Evolutionary conservation across 2,797 vertebrate species (phyloP), one percentile per base, ranked within the genome.

Genomic region (Gallinago solitaria): DNA sequence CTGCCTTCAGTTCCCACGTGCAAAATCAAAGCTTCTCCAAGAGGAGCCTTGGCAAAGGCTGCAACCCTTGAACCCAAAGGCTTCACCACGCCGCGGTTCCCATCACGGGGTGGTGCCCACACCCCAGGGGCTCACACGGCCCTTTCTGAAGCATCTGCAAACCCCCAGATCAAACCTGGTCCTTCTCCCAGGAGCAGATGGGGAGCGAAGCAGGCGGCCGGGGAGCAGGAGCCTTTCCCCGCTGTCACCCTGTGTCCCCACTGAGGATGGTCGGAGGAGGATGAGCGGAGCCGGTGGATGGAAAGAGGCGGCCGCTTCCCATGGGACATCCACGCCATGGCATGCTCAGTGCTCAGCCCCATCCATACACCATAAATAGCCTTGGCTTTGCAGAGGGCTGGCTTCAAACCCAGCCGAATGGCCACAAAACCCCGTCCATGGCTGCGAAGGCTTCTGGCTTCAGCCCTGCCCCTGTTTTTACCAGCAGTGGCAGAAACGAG

Each of bases 331-430:
- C 71, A 35, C 0, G 0, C 65, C 2, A 3, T 1, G 4, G 37
- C 0, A 0, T 37, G 19, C 37, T n/a, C 4, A 0, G 65, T 1
- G 4, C 53, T 83, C 14, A 37, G 2, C 33, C 57, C 48, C 41
- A 56, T 45, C 69, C 10, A 0, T 0, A 0, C 11, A 45, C 76
- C 68, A 27, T 45, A 54, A 94, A 93, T 54, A 92, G 59, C 74
- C 77, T 71, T 2, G 1, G 70, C 30, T 92, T 77, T 92, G 71
- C 63, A 25, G 28, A 70, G 48, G 41, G 47, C 28, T 80, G 89
- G 56, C 65, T 83, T 61, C 69, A 91, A 83, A 93, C 35, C 48
- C 91, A 54, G 50, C 54, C 70, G 60, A 70, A 48, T 0, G 5
- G n/a, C 90, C 41, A 5, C 73, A 78, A 57, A 88, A 60, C 76